These are phyloP conservation scores for Centruroides sculpturatus DNA, from an alignment of 1,140 invertebrate species.

Conservation along the genomic window DNA sequence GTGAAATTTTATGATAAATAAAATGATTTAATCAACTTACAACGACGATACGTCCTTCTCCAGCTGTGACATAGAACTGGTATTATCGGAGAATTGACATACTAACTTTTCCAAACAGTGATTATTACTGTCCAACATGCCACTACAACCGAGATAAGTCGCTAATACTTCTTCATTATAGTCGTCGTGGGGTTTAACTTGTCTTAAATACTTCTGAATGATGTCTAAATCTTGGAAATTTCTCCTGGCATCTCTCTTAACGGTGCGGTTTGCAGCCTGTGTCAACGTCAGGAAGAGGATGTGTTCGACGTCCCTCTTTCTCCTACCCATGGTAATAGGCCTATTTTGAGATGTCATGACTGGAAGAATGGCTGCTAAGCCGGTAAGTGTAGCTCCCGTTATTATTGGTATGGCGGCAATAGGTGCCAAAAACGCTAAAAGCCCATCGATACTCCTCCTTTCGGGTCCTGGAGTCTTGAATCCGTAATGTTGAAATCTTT, in stretches of 20 bases:
- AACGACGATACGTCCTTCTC: conserved; percentile 22
- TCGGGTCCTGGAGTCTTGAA: conserved; percentile 6
- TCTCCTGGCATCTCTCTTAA: not conserved
- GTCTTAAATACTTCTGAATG: conserved; percentile 19
- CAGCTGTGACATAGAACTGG: conserved; percentile 24
- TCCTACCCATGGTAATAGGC: too few species aligned
- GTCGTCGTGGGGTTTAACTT: conserved; percentile 17
- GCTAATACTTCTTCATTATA: conserved; percentile 26
- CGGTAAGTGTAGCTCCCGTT: conserved; percentile 16
- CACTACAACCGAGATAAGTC: conserved; percentile 24
- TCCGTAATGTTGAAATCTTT: conserved; percentile 15
- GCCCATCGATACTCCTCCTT: conserved; percentile 6
- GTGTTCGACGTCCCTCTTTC: too few species aligned
- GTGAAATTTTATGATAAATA: too few species aligned
- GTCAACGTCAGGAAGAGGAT: too few species aligned
- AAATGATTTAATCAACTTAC: conserved; percentile 16
- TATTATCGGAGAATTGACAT: conserved; percentile 28
- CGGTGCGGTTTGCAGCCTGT: too few species aligned
- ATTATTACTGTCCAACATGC: conserved; percentile 20
- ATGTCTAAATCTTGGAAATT: conserved; percentile 15
- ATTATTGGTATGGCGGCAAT: conserved; percentile 19
- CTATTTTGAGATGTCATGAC: conserved; percentile 1
- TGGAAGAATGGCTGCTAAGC: conserved; percentile 15
- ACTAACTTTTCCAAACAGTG: conserved; percentile 25
- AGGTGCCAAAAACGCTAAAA: conserved; percentile 17